Percentiles rank a stretch among this genome's conserved stretches.
These are phyloP conservation scores for Linurgus olivaceus DNA, from an alignment of 2,797 vertebrate species.

Conservation along the genomic window DNA sequence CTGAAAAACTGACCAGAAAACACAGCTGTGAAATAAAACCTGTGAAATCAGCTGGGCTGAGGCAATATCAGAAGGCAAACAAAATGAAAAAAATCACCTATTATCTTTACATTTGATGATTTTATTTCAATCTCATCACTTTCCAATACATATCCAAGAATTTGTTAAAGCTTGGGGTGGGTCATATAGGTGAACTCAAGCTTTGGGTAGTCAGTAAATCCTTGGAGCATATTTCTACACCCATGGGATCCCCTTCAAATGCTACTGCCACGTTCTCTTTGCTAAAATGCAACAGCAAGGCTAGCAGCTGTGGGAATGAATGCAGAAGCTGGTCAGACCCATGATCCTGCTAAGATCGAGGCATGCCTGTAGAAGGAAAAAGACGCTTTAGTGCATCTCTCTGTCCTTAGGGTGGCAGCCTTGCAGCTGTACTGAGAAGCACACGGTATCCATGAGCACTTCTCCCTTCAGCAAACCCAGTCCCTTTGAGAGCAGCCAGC, in stretches of 20 bases:
- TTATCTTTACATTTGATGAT: neutral
- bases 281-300: neutral
- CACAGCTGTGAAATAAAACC: neutral
- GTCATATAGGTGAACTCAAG: neutral
- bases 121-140: neutral
- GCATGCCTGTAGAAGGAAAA: neutral
- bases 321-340: neutral
- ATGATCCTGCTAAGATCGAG: neutral
- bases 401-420: constrained; percentile 58
- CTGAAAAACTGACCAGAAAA: neutral
- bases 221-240: neutral
- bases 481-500: neutral
- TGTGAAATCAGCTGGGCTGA: neutral
- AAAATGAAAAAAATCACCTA: neutral
- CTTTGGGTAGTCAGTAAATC: neutral
- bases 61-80: neutral
- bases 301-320: neutral
- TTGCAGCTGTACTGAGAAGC: constrained; percentile 16
- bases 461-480: neutral
- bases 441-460: neutral
- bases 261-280: accelerated
- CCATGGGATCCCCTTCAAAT: neutral
- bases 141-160: neutral
- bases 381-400: neutral
- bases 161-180: neutral